Base-by-base conservation (phyloP, 1,140 invertebrate genomes). In the Listronotus oregonensis region DNA sequence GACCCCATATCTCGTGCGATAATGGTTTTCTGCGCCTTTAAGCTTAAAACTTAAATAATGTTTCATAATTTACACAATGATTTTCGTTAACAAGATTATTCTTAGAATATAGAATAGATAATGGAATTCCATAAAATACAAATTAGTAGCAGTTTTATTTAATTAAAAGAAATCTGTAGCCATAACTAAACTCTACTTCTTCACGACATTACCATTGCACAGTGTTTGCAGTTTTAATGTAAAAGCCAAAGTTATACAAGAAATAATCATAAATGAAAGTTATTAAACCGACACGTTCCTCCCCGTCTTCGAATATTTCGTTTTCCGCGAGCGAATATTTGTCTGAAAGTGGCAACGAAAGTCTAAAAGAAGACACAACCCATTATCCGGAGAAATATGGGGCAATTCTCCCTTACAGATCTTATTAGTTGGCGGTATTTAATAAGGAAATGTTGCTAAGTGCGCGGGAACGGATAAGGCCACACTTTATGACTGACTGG, bases 351-450 rank as follows among this genome's bases (percentile, higher is more conserved):
- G 49, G 58, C 56, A 63, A 59, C 59, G 61, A 67, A 57, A 58
- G 64, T 58, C 64, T 46, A 54, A 66, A 66, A 66, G 57, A 66
- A 60, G 68, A 70, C 68, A 64, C 51, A 67, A 57, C n/a, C 66
- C 71, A 71, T 74, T 73, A 74, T 64, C 60, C 47, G 18, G 63
- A 71, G 68, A 73, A 68, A 71, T 73, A 73, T 69, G 71, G 70
- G 52, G 71, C 67, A 72, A 73, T 74, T 71, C 70, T 58, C 66
- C 64, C 63, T 66, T 68, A 72, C 71, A 72, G 71, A 74, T 74
- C 73, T 74, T 74, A 74, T 74, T 74, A 74, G 73, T 74, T 73
- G 71, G 66, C 71, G 71, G 69, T 75, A 75, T 75, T 75, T 75
- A 75, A 75, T 75, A 75, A 75, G 73, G 66, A 75, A 75, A 73